Conservation (phyloP, 2,797 vertebrate genomes). For the Cossypha caffra region DNA sequence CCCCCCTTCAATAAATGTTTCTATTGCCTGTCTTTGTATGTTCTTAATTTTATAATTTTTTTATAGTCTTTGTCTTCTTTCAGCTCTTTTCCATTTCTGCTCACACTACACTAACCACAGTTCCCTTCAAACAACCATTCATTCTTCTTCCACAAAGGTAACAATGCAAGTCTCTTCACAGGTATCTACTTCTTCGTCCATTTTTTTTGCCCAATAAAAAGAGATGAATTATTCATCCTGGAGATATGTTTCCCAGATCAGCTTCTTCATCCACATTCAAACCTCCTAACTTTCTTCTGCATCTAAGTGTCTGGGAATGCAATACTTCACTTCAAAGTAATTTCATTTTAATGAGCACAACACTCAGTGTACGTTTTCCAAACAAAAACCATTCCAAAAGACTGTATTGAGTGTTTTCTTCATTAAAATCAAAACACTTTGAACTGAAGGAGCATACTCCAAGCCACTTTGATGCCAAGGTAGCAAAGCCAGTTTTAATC, state of each 20-base stretch:
- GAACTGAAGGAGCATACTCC: slow-evolving; percentile 8
- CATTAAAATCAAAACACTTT: slow-evolving; percentile 32
- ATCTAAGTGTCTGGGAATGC: background rate
- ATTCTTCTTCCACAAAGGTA: background rate
- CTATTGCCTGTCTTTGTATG: background rate
- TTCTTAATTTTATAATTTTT: background rate
- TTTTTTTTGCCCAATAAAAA: background rate
- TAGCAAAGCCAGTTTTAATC: slow-evolving; percentile 19
- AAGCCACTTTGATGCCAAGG: slow-evolving; percentile 28
- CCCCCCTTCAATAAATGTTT: background rate
- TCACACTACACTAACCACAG: background rate
- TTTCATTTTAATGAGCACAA: slow-evolving; percentile 35
- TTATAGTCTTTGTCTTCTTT: background rate
- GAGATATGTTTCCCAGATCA: background rate
- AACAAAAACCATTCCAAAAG: slow-evolving; percentile 33
- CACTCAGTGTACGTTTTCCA: background rate
- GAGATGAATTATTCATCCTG: background rate
- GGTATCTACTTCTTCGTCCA: background rate
- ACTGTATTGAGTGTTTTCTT: background rate
- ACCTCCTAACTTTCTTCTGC: background rate
- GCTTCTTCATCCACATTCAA: background rate
- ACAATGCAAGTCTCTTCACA: background rate
- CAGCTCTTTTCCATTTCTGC: background rate
- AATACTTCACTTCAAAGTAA: slow-evolving; percentile 25
- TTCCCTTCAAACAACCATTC: background rate